These are phyloP conservation scores for Noturus placidus DNA, from an alignment of 2,113 vertebrate genomes.

Conservation along the genomic window DNA sequence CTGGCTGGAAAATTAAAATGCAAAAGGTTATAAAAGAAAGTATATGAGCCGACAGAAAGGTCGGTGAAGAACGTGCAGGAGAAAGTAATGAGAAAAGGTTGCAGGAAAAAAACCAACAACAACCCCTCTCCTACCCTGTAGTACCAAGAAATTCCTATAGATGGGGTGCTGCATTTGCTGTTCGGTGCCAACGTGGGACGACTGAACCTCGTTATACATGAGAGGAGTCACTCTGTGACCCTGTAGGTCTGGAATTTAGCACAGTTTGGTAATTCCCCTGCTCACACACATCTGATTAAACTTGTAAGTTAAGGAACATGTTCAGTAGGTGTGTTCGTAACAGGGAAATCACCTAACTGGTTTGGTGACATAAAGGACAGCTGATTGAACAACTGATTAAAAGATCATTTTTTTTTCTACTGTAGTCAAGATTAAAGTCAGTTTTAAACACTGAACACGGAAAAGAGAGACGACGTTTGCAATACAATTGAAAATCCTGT, in stretches of 20 bases:
- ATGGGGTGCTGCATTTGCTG: conserved; percentile 74
- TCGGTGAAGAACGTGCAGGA: background rate
- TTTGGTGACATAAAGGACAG: background rate
- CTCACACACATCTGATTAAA: conserved; percentile 3
- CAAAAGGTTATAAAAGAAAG: conserved; percentile 16
- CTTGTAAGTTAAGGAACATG: background rate
- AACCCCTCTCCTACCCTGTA: conserved; percentile 45
- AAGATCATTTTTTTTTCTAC: background rate
- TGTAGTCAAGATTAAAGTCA: background rate
- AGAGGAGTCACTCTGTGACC: background rate
- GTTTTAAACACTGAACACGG: background rate
- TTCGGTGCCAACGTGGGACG: conserved; percentile 12
- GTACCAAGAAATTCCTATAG: conserved; percentile 68
- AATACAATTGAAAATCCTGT: background rate
- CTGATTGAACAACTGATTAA: background rate
- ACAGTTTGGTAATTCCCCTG: background rate
- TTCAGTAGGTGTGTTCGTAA: background rate
- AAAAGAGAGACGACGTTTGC: background rate
- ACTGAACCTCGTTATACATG: background rate
- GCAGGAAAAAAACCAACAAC: background rate
- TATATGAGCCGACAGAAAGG: background rate
- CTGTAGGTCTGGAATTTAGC: background rate
- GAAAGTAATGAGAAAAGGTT: background rate
- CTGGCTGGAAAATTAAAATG: conserved; percentile 53
- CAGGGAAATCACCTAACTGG: background rate